These are phyloP conservation scores for Scaptomyza hsui DNA, from an alignment of 1,140 invertebrate species.

Conservation along the genomic window DNA sequence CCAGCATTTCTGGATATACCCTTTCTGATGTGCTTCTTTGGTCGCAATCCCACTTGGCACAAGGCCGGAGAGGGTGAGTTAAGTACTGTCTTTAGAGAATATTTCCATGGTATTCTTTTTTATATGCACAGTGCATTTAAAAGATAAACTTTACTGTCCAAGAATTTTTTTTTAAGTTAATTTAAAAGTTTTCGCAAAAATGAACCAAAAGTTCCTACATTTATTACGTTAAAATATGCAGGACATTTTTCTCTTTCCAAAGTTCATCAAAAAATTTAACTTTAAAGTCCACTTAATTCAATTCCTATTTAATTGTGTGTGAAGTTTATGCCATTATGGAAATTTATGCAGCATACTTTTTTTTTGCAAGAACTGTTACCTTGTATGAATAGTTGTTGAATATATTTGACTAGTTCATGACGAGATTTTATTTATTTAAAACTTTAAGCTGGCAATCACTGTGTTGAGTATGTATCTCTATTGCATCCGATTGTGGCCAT, in stretches of 20 bases:
- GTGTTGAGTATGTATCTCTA: conserved; percentile 86
- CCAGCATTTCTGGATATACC: conserved; percentile 97
- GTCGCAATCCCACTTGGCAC: conserved; percentile 89
- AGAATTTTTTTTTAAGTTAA: not conserved
- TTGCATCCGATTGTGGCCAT: conserved; percentile 93
- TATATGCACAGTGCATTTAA: too few species aligned
- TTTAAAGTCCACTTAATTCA: not conserved
- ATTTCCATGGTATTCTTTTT: too few species aligned
- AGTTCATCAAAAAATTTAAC: not conserved
- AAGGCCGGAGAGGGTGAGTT: conserved; percentile 86
- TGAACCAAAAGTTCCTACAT: not conserved
- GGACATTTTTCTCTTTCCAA: not conserved
- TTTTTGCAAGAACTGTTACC: too few species aligned
- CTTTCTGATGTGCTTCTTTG: conserved; percentile 94
- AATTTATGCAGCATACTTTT: conserved; percentile 6
- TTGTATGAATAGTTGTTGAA: too few species aligned
- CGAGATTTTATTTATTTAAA: conserved; percentile 11
- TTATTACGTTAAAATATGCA: not conserved
- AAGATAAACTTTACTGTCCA: too few species aligned
- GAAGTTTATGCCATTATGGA: conserved; percentile 1
- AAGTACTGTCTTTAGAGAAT: too few species aligned
- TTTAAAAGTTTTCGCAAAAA: not conserved
- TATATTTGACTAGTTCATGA: too few species aligned
- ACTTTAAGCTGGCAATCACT: conserved; percentile 86
- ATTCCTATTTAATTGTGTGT: not conserved